Evolutionary conservation across 2,797 vertebrate species (phyloP).

Genomic region (Natrix natrix): DNA sequence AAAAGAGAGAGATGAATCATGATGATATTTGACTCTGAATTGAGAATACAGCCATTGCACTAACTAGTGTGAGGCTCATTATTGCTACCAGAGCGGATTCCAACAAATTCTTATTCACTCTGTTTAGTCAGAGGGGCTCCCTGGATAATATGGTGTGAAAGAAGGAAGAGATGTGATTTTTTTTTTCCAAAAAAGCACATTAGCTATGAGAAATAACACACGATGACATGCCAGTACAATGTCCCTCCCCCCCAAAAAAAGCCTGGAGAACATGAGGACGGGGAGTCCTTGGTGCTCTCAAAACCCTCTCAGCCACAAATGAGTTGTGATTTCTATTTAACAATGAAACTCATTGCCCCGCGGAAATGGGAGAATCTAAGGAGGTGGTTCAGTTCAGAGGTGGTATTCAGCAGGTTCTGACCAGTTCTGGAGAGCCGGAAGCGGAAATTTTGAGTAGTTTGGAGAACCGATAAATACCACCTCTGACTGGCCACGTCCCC

Average conservation of each 20-base stretch:
- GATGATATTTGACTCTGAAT: slow-evolving; percentile 29
- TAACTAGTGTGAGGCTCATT: not conserved
- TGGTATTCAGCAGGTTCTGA: too few relatives aligned
- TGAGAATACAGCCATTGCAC: slow-evolving; percentile 16
- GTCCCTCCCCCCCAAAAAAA: not conserved
- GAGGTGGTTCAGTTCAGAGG: not conserved
- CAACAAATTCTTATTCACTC: not conserved
- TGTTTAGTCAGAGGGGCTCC: not conserved
- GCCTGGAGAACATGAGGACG: not conserved
- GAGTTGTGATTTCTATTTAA: not conserved
- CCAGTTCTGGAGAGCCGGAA: too few relatives aligned
- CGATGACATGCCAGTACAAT: not conserved
- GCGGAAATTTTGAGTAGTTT: too few relatives aligned
- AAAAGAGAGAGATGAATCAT: slow-evolving; percentile 16
- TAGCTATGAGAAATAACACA: not conserved
- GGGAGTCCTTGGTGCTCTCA: not conserved
- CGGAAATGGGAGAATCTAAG: not conserved
- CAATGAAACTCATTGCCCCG: not conserved
- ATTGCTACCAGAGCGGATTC: not conserved
- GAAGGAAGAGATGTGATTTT: not conserved
- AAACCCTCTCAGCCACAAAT: not conserved
- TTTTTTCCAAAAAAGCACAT: not conserved
- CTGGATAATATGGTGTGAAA: not conserved
- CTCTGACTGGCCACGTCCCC: too few relatives aligned
- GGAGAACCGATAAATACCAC: too few relatives aligned